phyloP scores from a whole-genome alignment of 2,113 vertebrate species.

The Acanthochromis polyacanthus region DNA sequence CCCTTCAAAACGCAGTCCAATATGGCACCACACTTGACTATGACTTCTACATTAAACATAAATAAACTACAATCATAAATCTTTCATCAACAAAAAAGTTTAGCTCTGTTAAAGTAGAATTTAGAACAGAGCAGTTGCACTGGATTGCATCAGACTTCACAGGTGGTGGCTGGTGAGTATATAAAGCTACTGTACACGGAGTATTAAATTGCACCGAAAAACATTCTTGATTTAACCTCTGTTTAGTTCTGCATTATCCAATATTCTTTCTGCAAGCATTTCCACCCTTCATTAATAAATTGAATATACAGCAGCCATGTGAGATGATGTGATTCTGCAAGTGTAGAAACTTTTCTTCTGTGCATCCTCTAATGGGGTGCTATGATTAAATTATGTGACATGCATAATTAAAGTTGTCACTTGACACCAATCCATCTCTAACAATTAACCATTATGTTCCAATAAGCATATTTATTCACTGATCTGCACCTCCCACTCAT shows the following conservation, averaged over 20 bases:
- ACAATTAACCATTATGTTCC: background rate
- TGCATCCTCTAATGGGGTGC: background rate
- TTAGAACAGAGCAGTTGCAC: too few relatives aligned
- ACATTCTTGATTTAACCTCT: too few relatives aligned
- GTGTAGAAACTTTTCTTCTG: background rate
- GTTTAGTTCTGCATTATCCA: background rate
- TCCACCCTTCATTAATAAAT: constrained; percentile 1
- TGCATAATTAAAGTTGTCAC: background rate
- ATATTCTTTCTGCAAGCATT: background rate
- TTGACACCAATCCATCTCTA: background rate
- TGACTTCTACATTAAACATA: too few relatives aligned
- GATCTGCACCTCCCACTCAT: background rate
- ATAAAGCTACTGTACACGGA: too few relatives aligned
- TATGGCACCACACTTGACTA: too few relatives aligned
- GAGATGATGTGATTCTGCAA: background rate
- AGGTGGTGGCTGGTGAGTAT: too few relatives aligned
- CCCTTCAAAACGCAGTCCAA: too few relatives aligned
- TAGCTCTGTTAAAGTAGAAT: too few relatives aligned
- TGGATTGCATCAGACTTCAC: too few relatives aligned
- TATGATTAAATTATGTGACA: background rate
- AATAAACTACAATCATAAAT: too few relatives aligned
- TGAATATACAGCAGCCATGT: background rate
- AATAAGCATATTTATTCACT: background rate
- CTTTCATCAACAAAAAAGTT: too few relatives aligned
- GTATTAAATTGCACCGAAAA: too few relatives aligned